Conservation (phyloP, 2,797 vertebrate species). For the Acomys russatus region DNA sequence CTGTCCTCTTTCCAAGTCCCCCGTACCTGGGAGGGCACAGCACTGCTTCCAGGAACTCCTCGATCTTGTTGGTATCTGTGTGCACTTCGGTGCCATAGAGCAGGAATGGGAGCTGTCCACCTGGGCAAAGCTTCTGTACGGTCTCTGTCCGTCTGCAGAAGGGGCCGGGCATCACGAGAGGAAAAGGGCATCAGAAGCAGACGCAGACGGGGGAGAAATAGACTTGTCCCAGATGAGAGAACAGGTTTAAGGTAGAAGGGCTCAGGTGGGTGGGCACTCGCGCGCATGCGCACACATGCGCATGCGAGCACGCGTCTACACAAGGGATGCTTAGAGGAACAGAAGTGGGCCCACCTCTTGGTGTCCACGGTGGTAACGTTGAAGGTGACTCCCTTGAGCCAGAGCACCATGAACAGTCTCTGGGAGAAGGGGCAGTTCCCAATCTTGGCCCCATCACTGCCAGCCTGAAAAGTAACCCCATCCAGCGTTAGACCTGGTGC, state of each 20-base stretch:
- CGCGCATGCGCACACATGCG: neutral
- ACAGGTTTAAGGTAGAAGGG: neutral
- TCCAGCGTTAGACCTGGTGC: slow-evolving; percentile 57
- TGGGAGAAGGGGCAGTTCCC: slow-evolving; percentile 98
- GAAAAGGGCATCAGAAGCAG: neutral
- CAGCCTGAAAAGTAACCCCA: slow-evolving; percentile 90
- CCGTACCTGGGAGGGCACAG: slow-evolving; percentile 94
- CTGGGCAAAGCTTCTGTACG: slow-evolving; percentile 94
- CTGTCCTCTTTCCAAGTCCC: neutral
- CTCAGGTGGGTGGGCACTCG: neutral
- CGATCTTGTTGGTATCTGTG: slow-evolving; percentile 97
- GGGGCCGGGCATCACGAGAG: neutral
- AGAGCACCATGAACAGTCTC: slow-evolving; percentile 96
- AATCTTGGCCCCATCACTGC: slow-evolving; percentile 95
- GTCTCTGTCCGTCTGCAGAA: slow-evolving; percentile 93
- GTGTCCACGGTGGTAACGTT: slow-evolving; percentile 97
- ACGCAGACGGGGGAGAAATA: neutral
- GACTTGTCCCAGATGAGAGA: neutral
- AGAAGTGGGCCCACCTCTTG: slow-evolving; percentile 91
- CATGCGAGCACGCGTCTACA: too few species aligned
- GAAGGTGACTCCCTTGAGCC: slow-evolving; percentile 96
- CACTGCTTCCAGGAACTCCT: slow-evolving; percentile 96
- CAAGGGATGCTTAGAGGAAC: neutral
- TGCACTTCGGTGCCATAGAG: slow-evolving; percentile 93
- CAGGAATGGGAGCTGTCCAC: slow-evolving; percentile 95